phyloP scores from a whole-genome alignment of 2,888 invertebrate genomes.

The Leucophenga maculata region DNA sequence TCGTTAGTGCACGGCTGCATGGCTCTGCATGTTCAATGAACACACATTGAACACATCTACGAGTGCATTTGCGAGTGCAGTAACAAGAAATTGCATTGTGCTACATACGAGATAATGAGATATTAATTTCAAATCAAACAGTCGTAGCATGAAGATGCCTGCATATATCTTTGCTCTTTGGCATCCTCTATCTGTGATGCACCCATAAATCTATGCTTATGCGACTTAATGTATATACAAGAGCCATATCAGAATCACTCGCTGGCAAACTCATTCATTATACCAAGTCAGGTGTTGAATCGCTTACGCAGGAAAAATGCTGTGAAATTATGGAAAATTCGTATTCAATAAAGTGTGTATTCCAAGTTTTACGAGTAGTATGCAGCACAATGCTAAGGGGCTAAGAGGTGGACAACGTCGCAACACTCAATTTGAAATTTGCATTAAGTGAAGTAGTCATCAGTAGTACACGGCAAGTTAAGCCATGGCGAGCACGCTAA shows the following conservation, averaged over 20 bases:
- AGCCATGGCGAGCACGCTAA: background rate
- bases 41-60: too few relatives aligned
- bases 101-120: too few relatives aligned
- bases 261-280: slow-evolving; percentile 55
- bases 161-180: too few relatives aligned
- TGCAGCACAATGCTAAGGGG: background rate
- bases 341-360: slow-evolving; percentile 43
- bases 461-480: slow-evolving; percentile 47
- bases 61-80: too few relatives aligned
- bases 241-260: background rate
- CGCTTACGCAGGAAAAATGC: slow-evolving; percentile 29
- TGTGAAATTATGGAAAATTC: slow-evolving; percentile 42
- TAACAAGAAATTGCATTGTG: too few relatives aligned
- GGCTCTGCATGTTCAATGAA: too few relatives aligned
- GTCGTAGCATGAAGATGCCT: too few relatives aligned
- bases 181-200: too few relatives aligned
- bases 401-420: slow-evolving; percentile 34
- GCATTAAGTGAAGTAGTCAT: slow-evolving; percentile 66
- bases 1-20: background rate
- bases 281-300: slow-evolving; percentile 38
- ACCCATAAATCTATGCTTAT: background rate
- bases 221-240: background rate
- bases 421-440: slow-evolving; percentile 55
- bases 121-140: too few relatives aligned
- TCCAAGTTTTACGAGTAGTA: slow-evolving; percentile 1